These are phyloP conservation scores for Mesitornis unicolor DNA, from an alignment of 2,113 vertebrate genomes.

Conservation along the genomic window DNA sequence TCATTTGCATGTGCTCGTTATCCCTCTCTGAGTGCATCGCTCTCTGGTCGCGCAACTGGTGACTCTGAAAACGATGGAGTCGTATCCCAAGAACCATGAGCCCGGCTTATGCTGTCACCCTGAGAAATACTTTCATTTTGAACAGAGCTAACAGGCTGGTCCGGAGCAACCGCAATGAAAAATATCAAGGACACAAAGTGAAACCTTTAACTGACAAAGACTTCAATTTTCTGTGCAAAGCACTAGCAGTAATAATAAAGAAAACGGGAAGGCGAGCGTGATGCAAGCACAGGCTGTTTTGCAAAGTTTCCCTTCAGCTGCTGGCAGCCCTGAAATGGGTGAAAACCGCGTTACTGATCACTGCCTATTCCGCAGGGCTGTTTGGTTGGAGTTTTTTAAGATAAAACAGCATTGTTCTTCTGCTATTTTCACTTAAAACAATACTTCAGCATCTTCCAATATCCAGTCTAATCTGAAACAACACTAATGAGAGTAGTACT, in stretches of 20 bases:
- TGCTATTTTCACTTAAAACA: not conserved
- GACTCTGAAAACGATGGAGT: not conserved
- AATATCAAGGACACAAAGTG: not conserved
- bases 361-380: not conserved
- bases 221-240: not conserved
- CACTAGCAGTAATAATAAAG: not conserved
- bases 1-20: not conserved
- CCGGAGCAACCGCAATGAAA: not conserved
- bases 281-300: not conserved
- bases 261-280: not conserved
- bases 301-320: conserved; percentile 14
- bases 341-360: not conserved
- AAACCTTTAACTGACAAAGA: not conserved
- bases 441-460: not conserved
- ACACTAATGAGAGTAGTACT: not conserved
- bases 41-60: not conserved
- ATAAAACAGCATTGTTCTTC: not conserved
- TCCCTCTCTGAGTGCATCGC: not conserved
- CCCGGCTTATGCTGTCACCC: not conserved
- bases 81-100: not conserved
- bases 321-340: not conserved
- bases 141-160: not conserved
- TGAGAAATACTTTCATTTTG: not conserved
- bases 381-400: not conserved
- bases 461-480: not conserved